phyloP scores from a whole-genome alignment of 2,113 vertebrate species.

The Jaculus jaculus region DNA sequence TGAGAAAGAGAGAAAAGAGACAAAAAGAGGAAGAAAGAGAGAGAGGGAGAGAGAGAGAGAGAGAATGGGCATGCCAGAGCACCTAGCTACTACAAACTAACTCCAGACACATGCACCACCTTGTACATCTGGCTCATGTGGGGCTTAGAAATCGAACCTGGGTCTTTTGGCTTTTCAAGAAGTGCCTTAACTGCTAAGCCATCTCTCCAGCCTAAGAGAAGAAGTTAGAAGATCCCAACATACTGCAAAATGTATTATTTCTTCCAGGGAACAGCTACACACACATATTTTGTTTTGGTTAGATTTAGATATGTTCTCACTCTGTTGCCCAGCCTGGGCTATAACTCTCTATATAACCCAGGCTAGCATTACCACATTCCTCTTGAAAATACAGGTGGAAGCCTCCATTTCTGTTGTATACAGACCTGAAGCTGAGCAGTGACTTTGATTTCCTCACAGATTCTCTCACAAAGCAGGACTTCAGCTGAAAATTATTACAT shows the following conservation, averaged over 20 bases:
- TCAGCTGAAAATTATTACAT: not conserved
- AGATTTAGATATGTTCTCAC: not conserved
- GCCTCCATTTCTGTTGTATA: not conserved
- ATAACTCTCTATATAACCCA: not conserved
- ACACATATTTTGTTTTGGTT: not conserved
- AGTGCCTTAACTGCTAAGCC: too few species aligned
- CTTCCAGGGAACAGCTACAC: not conserved
- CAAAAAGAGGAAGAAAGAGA: too few species aligned
- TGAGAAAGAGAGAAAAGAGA: too few species aligned
- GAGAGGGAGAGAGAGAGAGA: too few species aligned
- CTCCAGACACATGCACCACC: too few species aligned
- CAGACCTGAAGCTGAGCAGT: not conserved
- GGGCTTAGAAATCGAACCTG: too few species aligned
- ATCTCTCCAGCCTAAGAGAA: not conserved
- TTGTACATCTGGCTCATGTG: too few species aligned
- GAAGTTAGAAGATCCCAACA: not conserved
- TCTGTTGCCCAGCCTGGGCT: not conserved
- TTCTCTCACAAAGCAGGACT: not conserved
- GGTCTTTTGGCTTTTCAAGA: too few species aligned
- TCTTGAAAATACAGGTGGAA: not conserved
- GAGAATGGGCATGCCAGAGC: too few species aligned
- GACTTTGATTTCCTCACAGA: not conserved
- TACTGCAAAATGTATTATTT: not conserved
- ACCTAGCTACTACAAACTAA: too few species aligned
- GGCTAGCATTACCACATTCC: not conserved